Conservation (phyloP, 2,113 vertebrate genomes). For the Megalops atlanticus region DNA sequence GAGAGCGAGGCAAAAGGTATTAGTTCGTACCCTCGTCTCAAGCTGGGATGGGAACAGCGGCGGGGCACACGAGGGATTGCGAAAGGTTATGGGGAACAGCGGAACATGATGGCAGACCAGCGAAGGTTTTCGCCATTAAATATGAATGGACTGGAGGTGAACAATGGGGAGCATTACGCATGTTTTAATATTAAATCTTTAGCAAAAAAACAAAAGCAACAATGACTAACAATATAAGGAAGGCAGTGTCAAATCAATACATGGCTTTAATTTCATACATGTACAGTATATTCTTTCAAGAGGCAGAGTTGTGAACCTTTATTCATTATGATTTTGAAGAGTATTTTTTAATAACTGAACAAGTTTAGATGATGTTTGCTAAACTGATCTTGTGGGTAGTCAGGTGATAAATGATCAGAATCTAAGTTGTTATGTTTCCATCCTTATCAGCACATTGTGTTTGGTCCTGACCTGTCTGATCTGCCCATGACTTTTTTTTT, state of each 20-base stretch:
- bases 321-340: no score
- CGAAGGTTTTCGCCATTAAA: constrained; percentile 13
- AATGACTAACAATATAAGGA: background rate
- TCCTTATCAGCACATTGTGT: background rate
- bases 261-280: background rate
- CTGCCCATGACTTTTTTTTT: background rate
- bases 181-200: constrained; percentile 19
- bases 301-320: no score
- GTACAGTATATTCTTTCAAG: no score
- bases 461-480: background rate
- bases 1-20: background rate
- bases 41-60: background rate
- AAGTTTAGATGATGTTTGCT: no score
- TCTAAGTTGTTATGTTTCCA: background rate
- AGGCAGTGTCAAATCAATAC: background rate
- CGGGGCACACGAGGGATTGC: background rate
- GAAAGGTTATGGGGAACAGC: background rate
- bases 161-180: background rate
- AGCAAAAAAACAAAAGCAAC: constrained; percentile 2
- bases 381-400: no score
- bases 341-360: no score
- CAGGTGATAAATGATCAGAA: background rate
- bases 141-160: constrained; percentile 20
- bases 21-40: background rate
- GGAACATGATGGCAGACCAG: background rate